phyloP scores from a whole-genome alignment of 2,888 invertebrate species.

The Gnatocerus cornutus region DNA sequence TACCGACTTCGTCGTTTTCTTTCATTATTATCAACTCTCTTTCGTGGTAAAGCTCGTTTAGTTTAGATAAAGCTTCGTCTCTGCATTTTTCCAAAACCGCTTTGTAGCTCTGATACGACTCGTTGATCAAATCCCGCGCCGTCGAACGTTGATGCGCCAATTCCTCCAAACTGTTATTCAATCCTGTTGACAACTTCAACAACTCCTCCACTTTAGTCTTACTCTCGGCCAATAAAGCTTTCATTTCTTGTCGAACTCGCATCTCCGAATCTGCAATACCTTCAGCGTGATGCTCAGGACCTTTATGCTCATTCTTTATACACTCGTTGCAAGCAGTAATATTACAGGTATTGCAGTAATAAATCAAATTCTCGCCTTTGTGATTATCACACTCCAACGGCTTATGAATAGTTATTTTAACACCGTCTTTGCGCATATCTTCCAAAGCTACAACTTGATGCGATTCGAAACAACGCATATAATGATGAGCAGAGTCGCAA shows the following conservation, averaged over 20 bases:
- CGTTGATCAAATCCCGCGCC: conserved; percentile 87
- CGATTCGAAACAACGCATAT: conserved; percentile 97
- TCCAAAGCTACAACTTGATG: conserved; percentile 93
- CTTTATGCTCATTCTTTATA: conserved; percentile 86
- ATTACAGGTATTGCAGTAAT: conserved; percentile 91
- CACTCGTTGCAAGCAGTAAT: conserved; percentile 92
- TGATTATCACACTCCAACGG: conserved; percentile 90
- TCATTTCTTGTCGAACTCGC: conserved; percentile 84
- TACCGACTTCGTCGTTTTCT: conserved; percentile 84
- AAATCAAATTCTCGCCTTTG: conserved; percentile 87
- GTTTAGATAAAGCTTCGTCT: conserved; percentile 82
- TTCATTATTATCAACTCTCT: conserved; percentile 94
- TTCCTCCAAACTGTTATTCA: conserved; percentile 88
- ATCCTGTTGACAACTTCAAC: conserved; percentile 81
- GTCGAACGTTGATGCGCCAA: conserved; percentile 90
- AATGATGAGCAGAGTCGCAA: conserved; percentile 96
- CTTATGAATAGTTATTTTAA: conserved; percentile 89
- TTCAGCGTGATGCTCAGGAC: conserved; percentile 87
- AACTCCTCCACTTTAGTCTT: conserved; percentile 84
- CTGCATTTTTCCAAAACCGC: conserved; percentile 86
- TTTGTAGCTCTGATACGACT: conserved; percentile 86
- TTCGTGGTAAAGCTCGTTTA: conserved; percentile 85
- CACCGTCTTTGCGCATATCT: conserved; percentile 84
- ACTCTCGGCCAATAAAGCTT: conserved; percentile 83
- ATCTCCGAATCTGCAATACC: conserved; percentile 84